phyloP scores from a whole-genome alignment of 2,888 invertebrate species.

The Eupithecia abbreviata region DNA sequence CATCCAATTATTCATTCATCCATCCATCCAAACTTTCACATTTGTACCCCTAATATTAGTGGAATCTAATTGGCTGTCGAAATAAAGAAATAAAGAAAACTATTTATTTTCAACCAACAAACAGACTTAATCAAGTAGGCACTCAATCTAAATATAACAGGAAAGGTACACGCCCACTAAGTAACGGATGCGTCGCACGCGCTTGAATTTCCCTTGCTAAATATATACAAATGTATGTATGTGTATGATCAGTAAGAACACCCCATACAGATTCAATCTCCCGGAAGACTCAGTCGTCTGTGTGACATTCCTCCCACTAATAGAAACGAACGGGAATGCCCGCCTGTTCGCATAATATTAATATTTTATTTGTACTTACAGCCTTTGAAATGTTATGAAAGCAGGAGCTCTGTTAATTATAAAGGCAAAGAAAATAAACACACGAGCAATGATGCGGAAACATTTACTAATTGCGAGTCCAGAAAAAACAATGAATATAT shows the following conservation, averaged over 20 bases:
- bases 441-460: not conserved
- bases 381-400: not conserved
- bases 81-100: not conserved
- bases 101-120: no score
- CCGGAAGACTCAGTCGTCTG: not conserved
- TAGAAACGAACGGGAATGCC: not conserved
- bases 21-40: not conserved
- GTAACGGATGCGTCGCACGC: not conserved
- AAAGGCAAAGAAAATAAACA: not conserved
- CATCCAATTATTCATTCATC: not conserved
- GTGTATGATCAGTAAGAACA: not conserved
- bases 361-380: not conserved
- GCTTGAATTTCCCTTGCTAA: not conserved
- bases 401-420: not conserved
- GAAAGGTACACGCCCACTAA: not conserved
- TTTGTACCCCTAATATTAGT: no score
- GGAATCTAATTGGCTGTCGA: not conserved
- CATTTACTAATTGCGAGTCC: not conserved
- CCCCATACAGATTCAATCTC: not conserved
- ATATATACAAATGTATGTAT: not conserved
- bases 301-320: not conserved
- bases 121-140: no score
- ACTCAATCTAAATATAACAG: no score
- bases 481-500: not conserved
- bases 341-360: not conserved